Evolutionary conservation across 1,140 invertebrate species (phyloP), one percentile per base, ranked within the genome.

Genomic region (Littorina saxatilis): DNA sequence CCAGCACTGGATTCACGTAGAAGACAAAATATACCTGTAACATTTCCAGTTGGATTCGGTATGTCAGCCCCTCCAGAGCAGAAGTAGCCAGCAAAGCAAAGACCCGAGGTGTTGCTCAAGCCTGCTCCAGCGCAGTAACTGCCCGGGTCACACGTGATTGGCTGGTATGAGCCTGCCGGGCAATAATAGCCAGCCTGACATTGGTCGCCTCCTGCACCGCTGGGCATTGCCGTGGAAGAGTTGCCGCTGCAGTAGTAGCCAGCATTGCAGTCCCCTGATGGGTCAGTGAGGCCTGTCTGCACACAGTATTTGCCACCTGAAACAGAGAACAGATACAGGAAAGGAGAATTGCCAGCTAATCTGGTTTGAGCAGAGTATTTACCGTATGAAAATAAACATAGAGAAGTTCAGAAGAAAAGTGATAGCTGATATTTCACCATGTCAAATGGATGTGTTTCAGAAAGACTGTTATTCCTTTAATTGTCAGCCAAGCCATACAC

Each of bases 1-100:
- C n/a, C n/a, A n/a, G n/a, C n/a, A n/a, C n/a, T n/a, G n/a, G n/a
- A n/a, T n/a, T n/a, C n/a, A n/a, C n/a, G n/a, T n/a, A n/a, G n/a
- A n/a, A n/a, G n/a, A n/a, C n/a, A n/a, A n/a, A n/a, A n/a, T 47
- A 23, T 80, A 90, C 90, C 90, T 87, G 89, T 91, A n/a, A 86
- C 82, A 76, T 86, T 89, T 63, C 90, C 88, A 20, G 80, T 87
- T 27, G 91, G 91, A 61, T 89, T 91, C 20, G 90, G 76, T n/a
- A 85, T 40, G 4, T 72, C 82, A 55, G 91, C 90, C 43, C 79
- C 81, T 15, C 68, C 63, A 15, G 79, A 85, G 82, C 91, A 91
- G 79, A 90, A 91, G 75, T 89, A 91, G 5, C 91, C 91, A 52
- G 83, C 66, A 37, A 86, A 55, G 79, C 90, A 91, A 15, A 68